A percentile compares a stretch with the other conserved stretches of the same genome.
phyloP scores from a whole-genome alignment of 2,888 invertebrate species.

The Penaeus monodon region DNA sequence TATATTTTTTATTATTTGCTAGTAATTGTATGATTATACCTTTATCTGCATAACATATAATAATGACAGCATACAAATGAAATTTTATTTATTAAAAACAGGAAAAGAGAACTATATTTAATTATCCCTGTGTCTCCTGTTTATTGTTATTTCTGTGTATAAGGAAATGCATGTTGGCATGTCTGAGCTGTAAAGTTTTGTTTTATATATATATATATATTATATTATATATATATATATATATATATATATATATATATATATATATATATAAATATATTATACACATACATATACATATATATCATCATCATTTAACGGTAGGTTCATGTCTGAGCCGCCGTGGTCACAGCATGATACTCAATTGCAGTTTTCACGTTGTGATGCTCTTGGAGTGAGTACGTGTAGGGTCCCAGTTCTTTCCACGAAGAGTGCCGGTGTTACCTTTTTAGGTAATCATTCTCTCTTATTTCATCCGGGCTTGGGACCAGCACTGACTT shows the following conservation, averaged over 20 bases:
- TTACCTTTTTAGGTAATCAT: too few relatives aligned
- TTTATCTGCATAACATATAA: not conserved
- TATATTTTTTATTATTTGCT: not conserved
- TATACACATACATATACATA: constrained; percentile 26
- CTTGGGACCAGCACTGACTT: too few relatives aligned
- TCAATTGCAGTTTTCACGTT: too few relatives aligned
- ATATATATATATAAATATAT: constrained; percentile 36
- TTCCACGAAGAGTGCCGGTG: too few relatives aligned
- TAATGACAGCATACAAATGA: not conserved
- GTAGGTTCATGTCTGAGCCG: too few relatives aligned
- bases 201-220: not conserved
- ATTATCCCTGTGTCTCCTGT: not conserved
- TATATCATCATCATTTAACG: too few relatives aligned
- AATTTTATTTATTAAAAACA: constrained; percentile 6
- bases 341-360: too few relatives aligned
- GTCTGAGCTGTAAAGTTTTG: not conserved
- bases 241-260: constrained; percentile 28
- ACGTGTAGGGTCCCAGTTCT: too few relatives aligned
- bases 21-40: constrained; percentile 7
- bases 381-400: too few relatives aligned
- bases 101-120: not conserved
- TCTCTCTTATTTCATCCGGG: too few relatives aligned
- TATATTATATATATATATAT: constrained; percentile 26
- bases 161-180: not conserved
- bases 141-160: not conserved